Evolutionary conservation across 2,888 invertebrate species (phyloP), one percentile per base, ranked within the genome.

Genomic region (Phortica okadai): DNA sequence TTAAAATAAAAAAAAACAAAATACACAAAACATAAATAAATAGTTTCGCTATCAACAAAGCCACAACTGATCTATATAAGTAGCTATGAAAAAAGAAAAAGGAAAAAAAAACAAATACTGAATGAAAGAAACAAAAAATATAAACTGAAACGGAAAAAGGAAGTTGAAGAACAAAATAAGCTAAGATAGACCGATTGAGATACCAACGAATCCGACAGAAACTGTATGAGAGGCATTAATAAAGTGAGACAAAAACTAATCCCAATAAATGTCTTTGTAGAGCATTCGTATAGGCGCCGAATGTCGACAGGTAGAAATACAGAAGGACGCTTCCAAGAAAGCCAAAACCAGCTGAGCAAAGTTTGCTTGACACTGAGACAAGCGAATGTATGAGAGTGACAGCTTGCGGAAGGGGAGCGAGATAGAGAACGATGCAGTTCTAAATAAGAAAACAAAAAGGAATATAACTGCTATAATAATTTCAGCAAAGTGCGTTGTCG

Each of bases 81-180:
- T 42, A 50, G 42, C 44, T 64, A 64, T 41, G 14, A 14, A 64
- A 14, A 14, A 54, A 0, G 25, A 72, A 0, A 54, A 54, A 10
- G 14, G 42, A 45, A 14, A 54, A n/a, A 44, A 7, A 4, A 14
- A 41, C 66, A 41, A 41, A 33, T 21, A 59, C 66, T 10, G 21
- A 62, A 16, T n/a, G 25, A 1, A 25, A 62, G 16, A 25, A 16
- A 62, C n/a, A 21, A 66, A 66, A 11, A 42, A 66, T 42, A 66
- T 16, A 54, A 50, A 16, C 14, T 16, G 14, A 72, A 72, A 72
- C 70, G 70, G 70, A 72, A 72, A 72, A 72, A 72, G 70, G 70
- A 72, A 85, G 85, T 85, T 87, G 83, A 87, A 83, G 82, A 85
- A 85, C 87, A 84, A 85, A 84, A 85, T 85, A 85, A 87, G 87